Base-by-base conservation (phyloP, 2,797 vertebrate species). In the Phoebastria nigripes region DNA sequence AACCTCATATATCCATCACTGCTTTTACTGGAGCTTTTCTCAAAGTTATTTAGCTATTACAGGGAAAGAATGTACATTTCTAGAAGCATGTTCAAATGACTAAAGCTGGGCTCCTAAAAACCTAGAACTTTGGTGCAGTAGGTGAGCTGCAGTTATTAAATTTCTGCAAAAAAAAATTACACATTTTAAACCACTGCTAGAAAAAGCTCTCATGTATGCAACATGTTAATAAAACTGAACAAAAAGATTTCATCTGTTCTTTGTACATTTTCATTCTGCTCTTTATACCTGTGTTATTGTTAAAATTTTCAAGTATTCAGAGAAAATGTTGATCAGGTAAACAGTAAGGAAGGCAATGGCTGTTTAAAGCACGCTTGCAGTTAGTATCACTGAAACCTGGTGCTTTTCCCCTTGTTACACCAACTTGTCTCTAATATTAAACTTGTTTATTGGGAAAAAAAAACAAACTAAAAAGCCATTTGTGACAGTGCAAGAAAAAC, bases 271-370 rank as follows among this genome's bases (percentile, higher is more conserved):
- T 73, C 74, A 95, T 97, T 98, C 97, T 97, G 96, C 79, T 95
- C 96, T 97, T 96, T 97, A 98, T 95, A 98, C 95, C 95, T 98
- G 97, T 82, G 97, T 97, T 97, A 98, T 61, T 97, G 96, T 97
- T 97, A 97, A 97, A 97, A 97, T 97, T 97, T 98, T 98, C 98
- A 98, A 98, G 98, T 98, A 98, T 98, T 97, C 97, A 97, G 97
- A 98, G 85, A 97, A 97, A 98, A 98, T 97, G 97, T 97, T 97
- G 96, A 97, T 98, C 97, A 97, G 97, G 97, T 98, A 98, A 97
- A 97, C 97, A 97, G 97, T 96, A 96, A 94, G 97, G 97, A 98
- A 98, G 98, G 98, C 98, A 98, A 97, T 97, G 96, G 97, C 97
- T 97, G 94, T 97, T 93, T 95, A 95, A 98, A 97, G 98, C 96